phyloP scores from a whole-genome alignment of 2,113 vertebrate genomes.

The Corythornis cristatus region DNA sequence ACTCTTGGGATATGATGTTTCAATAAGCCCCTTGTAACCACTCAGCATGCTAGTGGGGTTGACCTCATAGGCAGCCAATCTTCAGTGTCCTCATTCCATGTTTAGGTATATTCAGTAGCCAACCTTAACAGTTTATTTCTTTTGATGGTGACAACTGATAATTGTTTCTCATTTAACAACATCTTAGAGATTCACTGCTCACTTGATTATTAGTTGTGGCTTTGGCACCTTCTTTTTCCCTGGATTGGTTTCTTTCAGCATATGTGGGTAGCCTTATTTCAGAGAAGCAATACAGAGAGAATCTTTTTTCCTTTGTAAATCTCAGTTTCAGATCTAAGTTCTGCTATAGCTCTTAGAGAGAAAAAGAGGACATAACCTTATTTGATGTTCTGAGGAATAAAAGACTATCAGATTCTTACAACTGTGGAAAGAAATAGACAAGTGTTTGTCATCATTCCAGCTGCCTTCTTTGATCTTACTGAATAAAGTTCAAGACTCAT shows the following conservation, averaged over 20 bases:
- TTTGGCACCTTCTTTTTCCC: not conserved
- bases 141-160: not conserved
- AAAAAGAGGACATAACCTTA: not conserved
- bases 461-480: not conserved
- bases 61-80: not conserved
- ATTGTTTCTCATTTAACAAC: not conserved
- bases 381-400: not conserved
- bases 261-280: not conserved
- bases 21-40: not conserved
- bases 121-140: not conserved
- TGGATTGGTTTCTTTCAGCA: not conserved
- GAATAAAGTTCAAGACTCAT: not conserved
- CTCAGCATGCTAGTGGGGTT: not conserved
- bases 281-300: not conserved
- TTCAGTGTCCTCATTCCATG: not conserved
- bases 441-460: not conserved
- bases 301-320: not conserved
- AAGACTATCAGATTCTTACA: not conserved
- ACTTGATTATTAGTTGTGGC: not conserved
- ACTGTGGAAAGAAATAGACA: not conserved
- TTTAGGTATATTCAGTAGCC: not conserved
- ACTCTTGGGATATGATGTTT: not conserved
- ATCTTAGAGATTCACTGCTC: not conserved
- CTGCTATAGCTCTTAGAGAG: not conserved
- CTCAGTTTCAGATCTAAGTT: not conserved